Evolutionary conservation across 2,113 vertebrate genomes (phyloP).

Genomic region (Entomyzon cyanotis): DNA sequence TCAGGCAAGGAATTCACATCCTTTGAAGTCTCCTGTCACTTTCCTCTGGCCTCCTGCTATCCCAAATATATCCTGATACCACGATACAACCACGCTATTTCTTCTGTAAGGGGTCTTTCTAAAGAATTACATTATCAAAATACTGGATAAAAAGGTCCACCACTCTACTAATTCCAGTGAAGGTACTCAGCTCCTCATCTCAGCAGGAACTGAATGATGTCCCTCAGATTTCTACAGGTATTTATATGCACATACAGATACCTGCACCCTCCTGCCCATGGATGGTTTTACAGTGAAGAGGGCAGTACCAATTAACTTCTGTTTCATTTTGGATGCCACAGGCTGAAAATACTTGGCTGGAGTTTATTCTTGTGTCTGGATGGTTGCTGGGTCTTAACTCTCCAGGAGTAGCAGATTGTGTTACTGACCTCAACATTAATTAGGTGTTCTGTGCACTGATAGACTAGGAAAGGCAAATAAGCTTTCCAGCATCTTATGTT

Average conservation of each 20-base stretch:
- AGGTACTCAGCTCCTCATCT: neutral
- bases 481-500: neutral
- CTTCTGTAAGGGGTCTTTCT: neutral
- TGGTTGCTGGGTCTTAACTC: neutral
- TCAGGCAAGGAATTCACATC: neutral
- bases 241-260: neutral
- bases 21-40: neutral
- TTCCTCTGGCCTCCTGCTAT: neutral
- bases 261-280: neutral
- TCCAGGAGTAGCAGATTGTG: neutral
- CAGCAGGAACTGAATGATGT: neutral
- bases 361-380: neutral
- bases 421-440: neutral
- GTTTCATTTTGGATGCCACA: neutral
- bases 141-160: neutral
- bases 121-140: neutral
- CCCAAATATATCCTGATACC: neutral
- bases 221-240: neutral
- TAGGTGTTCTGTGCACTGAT: neutral
- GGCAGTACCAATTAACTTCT: neutral
- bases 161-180: neutral
- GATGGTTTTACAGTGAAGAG: neutral
- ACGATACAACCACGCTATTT: neutral
- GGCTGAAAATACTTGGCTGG: neutral
- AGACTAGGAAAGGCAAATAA: slow-evolving; percentile 9